Percentiles rank a stretch among this genome's conserved stretches.
These are phyloP conservation scores for Zhuqinia jingwanae DNA, from an alignment of 2,888 invertebrate species.

Conservation along the genomic window DNA sequence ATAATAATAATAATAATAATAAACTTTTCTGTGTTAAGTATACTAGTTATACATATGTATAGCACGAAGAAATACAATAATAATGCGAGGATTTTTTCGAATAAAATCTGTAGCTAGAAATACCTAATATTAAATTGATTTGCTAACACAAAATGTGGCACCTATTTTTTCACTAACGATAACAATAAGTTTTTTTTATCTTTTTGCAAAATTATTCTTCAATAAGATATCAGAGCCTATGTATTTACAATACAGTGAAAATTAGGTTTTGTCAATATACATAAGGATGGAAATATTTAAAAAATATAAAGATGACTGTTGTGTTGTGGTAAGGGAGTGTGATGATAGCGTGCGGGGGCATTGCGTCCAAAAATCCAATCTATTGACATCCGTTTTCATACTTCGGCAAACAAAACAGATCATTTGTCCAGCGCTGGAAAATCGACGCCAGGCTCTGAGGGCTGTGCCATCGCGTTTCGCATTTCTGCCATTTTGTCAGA, in stretches of 20 bases:
- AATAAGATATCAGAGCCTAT: not conserved
- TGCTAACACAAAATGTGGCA: constrained; percentile 27
- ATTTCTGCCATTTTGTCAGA: constrained; percentile 79
- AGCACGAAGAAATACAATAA: not conserved
- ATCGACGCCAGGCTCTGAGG: constrained; percentile 52
- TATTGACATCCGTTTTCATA: not conserved
- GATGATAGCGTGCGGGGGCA: too few species aligned
- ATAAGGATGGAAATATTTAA: not conserved
- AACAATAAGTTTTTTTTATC: not conserved
- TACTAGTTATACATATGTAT: not conserved
- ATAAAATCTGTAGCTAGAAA: not conserved
- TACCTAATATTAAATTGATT: not conserved
- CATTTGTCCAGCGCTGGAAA: constrained; percentile 65
- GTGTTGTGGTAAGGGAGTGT: not conserved
- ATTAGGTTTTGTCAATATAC: not conserved
- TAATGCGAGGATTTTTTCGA: not conserved
- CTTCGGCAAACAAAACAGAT: not conserved
- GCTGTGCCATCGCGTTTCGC: constrained; percentile 75
- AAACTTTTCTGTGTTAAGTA: too few species aligned
- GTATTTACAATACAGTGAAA: not conserved
- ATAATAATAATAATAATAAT: not conserved
- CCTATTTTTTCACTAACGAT: constrained; percentile 4
- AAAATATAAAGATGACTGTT: constrained; percentile 3
- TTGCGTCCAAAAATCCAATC: not conserved
- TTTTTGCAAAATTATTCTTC: not conserved